Evolutionary conservation across 2,888 invertebrate species (phyloP).

Genomic region (Drosophila gaucha): DNA sequence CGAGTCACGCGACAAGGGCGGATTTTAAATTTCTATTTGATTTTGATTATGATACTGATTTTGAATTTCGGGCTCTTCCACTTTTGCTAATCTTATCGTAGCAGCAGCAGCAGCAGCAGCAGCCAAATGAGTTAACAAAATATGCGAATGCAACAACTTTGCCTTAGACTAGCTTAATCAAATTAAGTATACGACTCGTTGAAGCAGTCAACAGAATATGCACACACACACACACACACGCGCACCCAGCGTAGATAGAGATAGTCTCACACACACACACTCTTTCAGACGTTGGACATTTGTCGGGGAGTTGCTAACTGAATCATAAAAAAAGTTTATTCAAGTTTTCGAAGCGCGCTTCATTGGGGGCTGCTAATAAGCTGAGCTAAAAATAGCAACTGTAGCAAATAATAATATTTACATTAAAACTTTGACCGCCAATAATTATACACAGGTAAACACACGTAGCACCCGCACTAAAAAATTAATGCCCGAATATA

Average conservation of each 20-base stretch:
- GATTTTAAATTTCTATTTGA: conserved; percentile 39
- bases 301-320: conserved; percentile 59
- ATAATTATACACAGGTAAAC: conserved; percentile 24
- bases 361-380: conserved; percentile 65
- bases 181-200: conserved; percentile 63
- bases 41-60: conserved; percentile 9
- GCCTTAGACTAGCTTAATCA: conserved; percentile 35
- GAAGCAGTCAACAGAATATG: conserved; percentile 21
- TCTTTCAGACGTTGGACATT: conserved; percentile 13
- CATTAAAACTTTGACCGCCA: conserved; percentile 49
- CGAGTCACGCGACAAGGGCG: conserved; percentile 44
- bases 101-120: conserved; percentile 12
- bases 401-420: conserved; percentile 43
- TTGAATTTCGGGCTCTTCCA: conserved; percentile 2
- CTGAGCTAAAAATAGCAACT: conserved; percentile 55
- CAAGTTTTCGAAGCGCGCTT: conserved; percentile 40
- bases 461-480: conserved; percentile 6
- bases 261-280: conserved; percentile 13
- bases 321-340: conserved; percentile 58
- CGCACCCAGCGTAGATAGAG: not conserved
- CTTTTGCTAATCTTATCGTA: conserved; percentile 53
- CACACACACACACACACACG: conserved; percentile 11
- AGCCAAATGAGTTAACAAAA: not conserved
- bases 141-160: conserved; percentile 25
- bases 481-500: conserved; percentile 1